Evolutionary conservation across 2,888 invertebrate genomes (phyloP), one percentile per base, ranked within the genome.

Genomic region (Agrenia bidenticulata): DNA sequence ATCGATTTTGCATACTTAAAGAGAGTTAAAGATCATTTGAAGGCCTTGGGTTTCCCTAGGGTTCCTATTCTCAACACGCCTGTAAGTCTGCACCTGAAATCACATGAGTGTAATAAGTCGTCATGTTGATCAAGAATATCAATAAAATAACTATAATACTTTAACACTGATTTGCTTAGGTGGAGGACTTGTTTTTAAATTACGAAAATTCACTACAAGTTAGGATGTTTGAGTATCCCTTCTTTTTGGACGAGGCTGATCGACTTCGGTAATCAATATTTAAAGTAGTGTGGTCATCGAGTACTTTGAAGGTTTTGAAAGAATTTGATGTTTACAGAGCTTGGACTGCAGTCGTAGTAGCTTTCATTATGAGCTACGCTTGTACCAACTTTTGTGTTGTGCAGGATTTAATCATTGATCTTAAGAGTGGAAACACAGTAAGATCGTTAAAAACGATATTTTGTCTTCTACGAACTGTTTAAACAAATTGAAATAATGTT

Each of bases 371-470:
- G 1, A 21, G 62, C 2, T 70, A 67, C 56, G 26, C 63, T 9
- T 26, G 42, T 5, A 55, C 54, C 15, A 63, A 66, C 19, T 54
- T 63, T 4, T 17, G 32, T 7, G 55, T 67, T 0, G 61, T 66
- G 5, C 66, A 61, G 21, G 51, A 58, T 1, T 54, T 64, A 7
- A 53, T 61, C 21, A n/a, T n/a, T 1, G 66, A 66, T 32, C 50
- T 57, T 19, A 55, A 66, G 26, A 42, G 27, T 23, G 70, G 70
- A 17, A 63, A 61, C 23, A 54, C 61, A 37, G 70, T 66, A 61
- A 23, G 27, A 7, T 15, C 11, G 17, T 45, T 32, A 32, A 32
- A 32, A 11, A 32, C 32, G 32, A 4, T 32, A 11, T 11, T 26
- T 58, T 45, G 9, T 24, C 7, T 42, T 11, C n/a, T 55, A 27